These are phyloP conservation scores for Ophioninae sp. DNA, from an alignment of 2,888 invertebrate species.

Conservation along the genomic window DNA sequence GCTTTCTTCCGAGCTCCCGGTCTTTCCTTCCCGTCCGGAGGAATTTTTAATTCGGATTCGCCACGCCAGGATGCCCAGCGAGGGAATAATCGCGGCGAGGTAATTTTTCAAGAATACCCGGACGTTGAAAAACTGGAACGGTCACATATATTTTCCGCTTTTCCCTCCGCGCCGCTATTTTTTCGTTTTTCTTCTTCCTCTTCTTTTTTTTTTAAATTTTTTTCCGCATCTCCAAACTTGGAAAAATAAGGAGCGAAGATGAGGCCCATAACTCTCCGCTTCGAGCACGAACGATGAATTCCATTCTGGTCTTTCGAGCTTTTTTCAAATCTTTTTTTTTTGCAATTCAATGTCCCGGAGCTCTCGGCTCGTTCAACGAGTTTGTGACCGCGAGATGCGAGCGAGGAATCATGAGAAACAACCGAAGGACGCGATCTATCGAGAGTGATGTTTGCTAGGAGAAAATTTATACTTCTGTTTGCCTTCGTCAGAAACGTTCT, in stretches of 20 bases:
- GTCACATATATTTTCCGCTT: conserved; percentile 20
- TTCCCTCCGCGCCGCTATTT: neutral
- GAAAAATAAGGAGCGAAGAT: conserved; percentile 20
- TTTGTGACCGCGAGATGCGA: conserved; percentile 26
- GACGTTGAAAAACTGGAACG: conserved; percentile 30
- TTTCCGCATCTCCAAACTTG: neutral
- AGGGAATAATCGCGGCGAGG: conserved; percentile 48
- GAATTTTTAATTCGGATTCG: conserved; percentile 52
- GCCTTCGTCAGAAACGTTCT: conserved; percentile 39
- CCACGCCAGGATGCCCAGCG: neutral
- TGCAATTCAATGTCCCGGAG: neutral
- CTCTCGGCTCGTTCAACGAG: conserved; percentile 18
- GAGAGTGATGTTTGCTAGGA: neutral
- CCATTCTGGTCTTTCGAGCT: conserved; percentile 50
- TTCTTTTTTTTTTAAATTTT: conserved; percentile 6
- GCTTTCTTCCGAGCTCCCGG: conserved; percentile 24
- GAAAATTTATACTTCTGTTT: conserved; percentile 5
- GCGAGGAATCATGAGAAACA: conserved; percentile 34
- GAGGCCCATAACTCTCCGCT: conserved; percentile 40
- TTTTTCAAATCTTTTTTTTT: neutral
- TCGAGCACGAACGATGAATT: conserved; percentile 62
- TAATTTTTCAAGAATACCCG: conserved; percentile 47
- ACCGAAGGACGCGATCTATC: conserved; percentile 17
- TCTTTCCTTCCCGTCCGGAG: conserved; percentile 19
- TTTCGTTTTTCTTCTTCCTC: neutral